Conservation (phyloP, 2,113 vertebrate genomes). For the Menura novaehollandiae region DNA sequence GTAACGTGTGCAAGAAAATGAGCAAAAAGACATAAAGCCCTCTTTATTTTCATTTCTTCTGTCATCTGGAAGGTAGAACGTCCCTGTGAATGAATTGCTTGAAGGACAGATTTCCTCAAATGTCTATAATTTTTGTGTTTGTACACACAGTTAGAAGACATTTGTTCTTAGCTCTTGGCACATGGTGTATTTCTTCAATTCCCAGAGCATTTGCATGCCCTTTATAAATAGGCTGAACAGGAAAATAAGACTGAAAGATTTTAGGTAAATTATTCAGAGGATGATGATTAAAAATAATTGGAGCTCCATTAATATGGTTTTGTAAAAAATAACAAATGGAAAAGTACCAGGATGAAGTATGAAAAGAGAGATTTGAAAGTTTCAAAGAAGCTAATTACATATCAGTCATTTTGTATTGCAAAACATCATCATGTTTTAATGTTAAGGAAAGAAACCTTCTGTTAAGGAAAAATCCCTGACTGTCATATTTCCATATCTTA, state of each 20-base stretch:
- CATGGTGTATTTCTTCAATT: not conserved
- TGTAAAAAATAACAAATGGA: constrained; percentile 7
- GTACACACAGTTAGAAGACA: not conserved
- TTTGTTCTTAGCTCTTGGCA: not conserved
- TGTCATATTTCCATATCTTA: not conserved
- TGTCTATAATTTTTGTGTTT: not conserved
- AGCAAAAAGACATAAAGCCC: not conserved
- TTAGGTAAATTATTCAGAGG: constrained; percentile 24
- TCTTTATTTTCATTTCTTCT: not conserved
- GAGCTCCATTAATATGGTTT: not conserved
- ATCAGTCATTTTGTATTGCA: not conserved
- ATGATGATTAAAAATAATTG: constrained; percentile 36
- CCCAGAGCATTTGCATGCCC: not conserved
- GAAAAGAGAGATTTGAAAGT: not conserved
- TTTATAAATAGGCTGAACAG: constrained; percentile 12
- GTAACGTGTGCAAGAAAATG: not conserved
- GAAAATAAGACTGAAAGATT: constrained; percentile 1
- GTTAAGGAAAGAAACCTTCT: not conserved
- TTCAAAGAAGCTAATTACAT: not conserved
- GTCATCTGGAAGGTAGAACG: not conserved
- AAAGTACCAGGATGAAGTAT: not conserved
- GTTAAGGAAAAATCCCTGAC: not conserved
- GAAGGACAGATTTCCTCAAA: not conserved
- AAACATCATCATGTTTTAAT: not conserved
- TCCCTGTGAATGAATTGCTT: not conserved